phyloP scores from a whole-genome alignment of 2,113 vertebrate genomes.

The Gavialis gangeticus region DNA sequence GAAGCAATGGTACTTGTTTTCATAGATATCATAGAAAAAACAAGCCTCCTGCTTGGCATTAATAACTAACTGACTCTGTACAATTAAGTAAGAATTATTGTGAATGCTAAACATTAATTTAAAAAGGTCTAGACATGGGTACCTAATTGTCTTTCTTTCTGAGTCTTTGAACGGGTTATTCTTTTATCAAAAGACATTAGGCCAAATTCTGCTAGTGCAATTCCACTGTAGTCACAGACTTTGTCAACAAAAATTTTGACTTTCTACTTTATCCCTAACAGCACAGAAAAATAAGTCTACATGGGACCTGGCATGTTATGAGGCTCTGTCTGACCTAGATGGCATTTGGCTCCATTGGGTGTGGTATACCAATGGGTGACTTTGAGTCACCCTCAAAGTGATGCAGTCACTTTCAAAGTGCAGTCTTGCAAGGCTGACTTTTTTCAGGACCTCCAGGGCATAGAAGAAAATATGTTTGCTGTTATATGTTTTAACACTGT shows the following conservation, averaged over 20 bases:
- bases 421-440: not conserved
- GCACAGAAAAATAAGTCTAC: not conserved
- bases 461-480: not conserved
- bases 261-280: not conserved
- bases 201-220: not conserved
- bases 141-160: not conserved
- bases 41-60: constrained; percentile 38
- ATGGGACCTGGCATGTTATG: not conserved
- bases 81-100: constrained; percentile 44
- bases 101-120: not conserved
- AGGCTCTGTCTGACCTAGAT: not conserved
- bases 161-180: not conserved
- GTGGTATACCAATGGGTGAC: not conserved
- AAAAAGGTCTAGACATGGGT: not conserved
- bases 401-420: not conserved
- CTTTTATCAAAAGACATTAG: not conserved
- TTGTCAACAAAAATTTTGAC: not conserved
- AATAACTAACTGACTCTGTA: constrained; percentile 26
- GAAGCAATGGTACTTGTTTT: constrained; percentile 38
- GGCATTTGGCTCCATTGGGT: not conserved
- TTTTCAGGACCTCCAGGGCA: not conserved
- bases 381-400: too few species aligned
- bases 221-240: not conserved
- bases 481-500: not conserved
- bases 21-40: constrained; percentile 16